Evolutionary conservation across 2,113 vertebrate species (phyloP), one percentile per base, ranked within the genome.

Genomic region (Speoplatyrhinus poulsoni): DNA sequence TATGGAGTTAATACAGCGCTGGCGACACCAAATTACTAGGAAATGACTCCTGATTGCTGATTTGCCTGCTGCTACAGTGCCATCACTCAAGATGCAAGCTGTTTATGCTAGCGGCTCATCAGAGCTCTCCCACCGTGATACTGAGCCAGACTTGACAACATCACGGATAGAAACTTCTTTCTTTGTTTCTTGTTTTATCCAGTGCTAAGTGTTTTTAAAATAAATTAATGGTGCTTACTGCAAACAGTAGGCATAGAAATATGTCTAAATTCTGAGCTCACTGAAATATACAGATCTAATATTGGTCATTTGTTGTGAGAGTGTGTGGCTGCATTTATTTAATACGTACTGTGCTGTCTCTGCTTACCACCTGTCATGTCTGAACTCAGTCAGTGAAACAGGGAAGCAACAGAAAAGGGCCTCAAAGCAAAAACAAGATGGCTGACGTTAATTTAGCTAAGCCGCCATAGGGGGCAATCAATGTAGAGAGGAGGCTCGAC

Each of bases 31-130:
- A 83, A 90, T 90, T 87, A 84, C 75, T 49, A 72, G 82, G 84
- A 90, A 90, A 90, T 92, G 84, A 85, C 76, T 48, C 57, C 74
- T 89, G 85, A 90, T 86, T 88, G 86, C 80, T 71, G 79, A 82
- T 84, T 66, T 68, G 75, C 81, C 70, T 74, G 84, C 83, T 82
- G 79, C 74, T 81, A 69, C 49, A 67, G 70, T 66, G 77, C 86
- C n/a, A 66, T 88, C 87, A 87, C 60, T 90, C 89, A 89, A 82
- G 79, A 70, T 49, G 49, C 74, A 76, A 78, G 72, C 85, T 86
- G 78, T 81, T 89, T 74, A 60, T 62, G 79, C 79, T 62, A 12
- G 75, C 49, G 62, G 78, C 81, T 87, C 72, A 82, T 85, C 82
- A 83, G 72, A 64, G 62, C 54, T 62, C 67, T 77, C 67, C 72